phyloP scores from a whole-genome alignment of 1,140 invertebrate species.

The Lordiphosa collinella region DNA sequence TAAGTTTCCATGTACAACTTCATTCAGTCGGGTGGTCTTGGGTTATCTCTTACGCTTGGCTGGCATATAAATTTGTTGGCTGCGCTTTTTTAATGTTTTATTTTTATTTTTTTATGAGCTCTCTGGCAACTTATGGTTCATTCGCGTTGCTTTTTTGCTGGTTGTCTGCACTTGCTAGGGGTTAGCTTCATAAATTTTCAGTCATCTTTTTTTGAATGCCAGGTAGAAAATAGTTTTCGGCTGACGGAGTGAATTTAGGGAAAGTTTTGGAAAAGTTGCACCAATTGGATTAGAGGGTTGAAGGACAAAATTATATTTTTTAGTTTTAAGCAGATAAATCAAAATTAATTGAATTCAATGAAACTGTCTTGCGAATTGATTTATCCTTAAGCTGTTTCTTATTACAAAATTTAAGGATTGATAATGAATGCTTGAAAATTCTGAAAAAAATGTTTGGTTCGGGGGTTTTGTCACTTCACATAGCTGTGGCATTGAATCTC shows the following conservation, averaged over 20 bases:
- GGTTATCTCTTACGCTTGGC: slow-evolving; percentile 57
- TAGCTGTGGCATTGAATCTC: no score
- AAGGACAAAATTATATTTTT: no score
- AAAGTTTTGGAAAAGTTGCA: neutral
- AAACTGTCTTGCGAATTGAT: no score
- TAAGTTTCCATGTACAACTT: slow-evolving; percentile 23
- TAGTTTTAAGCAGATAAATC: no score
- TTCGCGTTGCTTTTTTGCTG: slow-evolving; percentile 28
- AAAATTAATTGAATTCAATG: no score
- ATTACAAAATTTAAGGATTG: no score
- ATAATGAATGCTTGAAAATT: no score
- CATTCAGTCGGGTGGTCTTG: slow-evolving; percentile 19
- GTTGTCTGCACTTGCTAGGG: slow-evolving; percentile 36
- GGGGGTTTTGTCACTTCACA: no score
- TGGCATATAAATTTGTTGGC: slow-evolving; percentile 52
- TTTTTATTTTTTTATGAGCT: slow-evolving; percentile 7
- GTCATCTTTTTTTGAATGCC: slow-evolving; percentile 18
- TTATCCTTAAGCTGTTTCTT: no score
- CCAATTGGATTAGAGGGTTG: neutral
- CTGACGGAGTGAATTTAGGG: neutral
- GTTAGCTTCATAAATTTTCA: slow-evolving; percentile 22
- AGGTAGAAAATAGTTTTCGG: slow-evolving; percentile 31
- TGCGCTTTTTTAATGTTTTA: slow-evolving; percentile 25
- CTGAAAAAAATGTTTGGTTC: no score
- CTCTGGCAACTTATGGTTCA: slow-evolving; percentile 27